phyloP scores from a whole-genome alignment of 1,140 invertebrate genomes.

The Teleopsis dalmanni region DNA sequence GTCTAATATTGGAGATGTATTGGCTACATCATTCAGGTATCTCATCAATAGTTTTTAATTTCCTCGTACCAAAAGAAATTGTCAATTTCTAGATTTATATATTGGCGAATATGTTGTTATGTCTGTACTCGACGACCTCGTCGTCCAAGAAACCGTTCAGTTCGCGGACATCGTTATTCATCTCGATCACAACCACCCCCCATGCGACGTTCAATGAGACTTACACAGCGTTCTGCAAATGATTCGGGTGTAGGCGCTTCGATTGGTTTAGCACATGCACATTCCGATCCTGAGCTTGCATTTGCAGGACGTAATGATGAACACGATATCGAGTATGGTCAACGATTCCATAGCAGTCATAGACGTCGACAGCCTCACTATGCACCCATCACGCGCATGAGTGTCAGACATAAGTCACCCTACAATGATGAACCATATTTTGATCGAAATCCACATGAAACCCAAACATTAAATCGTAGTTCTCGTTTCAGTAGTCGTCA shows the following conservation, averaged over 20 bases:
- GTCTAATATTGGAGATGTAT: slow-evolving; percentile 92
- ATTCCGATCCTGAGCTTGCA: slow-evolving; percentile 50
- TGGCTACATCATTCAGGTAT: slow-evolving; percentile 85
- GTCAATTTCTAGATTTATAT: slow-evolving; percentile 60
- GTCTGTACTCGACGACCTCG: slow-evolving; percentile 65
- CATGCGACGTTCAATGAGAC: slow-evolving; percentile 52
- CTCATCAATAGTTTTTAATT: neutral
- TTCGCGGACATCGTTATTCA: slow-evolving; percentile 24
- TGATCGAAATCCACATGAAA: slow-evolving; percentile 19
- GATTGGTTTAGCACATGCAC: slow-evolving; percentile 46
- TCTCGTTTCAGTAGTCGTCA: slow-evolving; percentile 48
- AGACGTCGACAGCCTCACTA: neutral
- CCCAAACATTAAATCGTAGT: slow-evolving; percentile 41
- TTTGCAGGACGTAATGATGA: slow-evolving; percentile 35
- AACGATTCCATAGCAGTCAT: slow-evolving; percentile 12
- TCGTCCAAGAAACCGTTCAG: slow-evolving; percentile 19
- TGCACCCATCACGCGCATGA: neutral
- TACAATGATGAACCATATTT: slow-evolving; percentile 31
- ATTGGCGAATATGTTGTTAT: slow-evolving; percentile 85
- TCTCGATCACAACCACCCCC: slow-evolving; percentile 44
- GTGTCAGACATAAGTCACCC: slow-evolving; percentile 6
- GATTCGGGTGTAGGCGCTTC: slow-evolving; percentile 46
- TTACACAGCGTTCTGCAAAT: slow-evolving; percentile 59
- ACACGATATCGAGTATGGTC: slow-evolving; percentile 16
- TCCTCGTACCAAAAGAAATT: neutral